These are phyloP conservation scores for Heliconius ethilla DNA, from an alignment of 2,888 invertebrate species.

Conservation along the genomic window DNA sequence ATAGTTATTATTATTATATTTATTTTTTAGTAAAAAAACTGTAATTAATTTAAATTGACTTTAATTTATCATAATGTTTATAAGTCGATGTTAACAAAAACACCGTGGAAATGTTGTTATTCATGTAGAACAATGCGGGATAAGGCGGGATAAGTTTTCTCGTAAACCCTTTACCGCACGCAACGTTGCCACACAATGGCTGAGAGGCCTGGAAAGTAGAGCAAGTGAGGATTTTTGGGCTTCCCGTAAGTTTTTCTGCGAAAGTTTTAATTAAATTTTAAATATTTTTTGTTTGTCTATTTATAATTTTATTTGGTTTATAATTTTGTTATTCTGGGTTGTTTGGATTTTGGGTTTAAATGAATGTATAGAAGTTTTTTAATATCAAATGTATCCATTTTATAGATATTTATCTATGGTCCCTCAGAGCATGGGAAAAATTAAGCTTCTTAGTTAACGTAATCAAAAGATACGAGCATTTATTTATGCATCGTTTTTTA, in stretches of 20 bases:
- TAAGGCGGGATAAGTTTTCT: constrained; percentile 48
- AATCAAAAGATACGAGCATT: too few species aligned
- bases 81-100: constrained; percentile 26
- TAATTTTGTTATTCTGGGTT: neutral
- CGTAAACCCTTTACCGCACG: constrained; percentile 45
- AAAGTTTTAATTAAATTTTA: constrained; percentile 5
- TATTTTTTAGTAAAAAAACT: too few species aligned
- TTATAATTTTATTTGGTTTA: neutral
- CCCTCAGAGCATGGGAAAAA: too few species aligned
- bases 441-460: too few species aligned
- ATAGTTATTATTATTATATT: too few species aligned
- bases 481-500: too few species aligned
- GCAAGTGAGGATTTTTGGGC: constrained; percentile 25
- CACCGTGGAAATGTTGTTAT: constrained; percentile 31
- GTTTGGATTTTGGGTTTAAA: too few species aligned
- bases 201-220: constrained; percentile 30
- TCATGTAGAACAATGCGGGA: constrained; percentile 46
- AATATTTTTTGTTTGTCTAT: neutral
- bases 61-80: neutral
- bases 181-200: constrained; percentile 43
- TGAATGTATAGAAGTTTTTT: too few species aligned
- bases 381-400: too few species aligned
- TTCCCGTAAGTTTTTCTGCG: neutral
- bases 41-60: too few species aligned
- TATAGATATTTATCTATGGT: too few species aligned